phyloP scores from a whole-genome alignment of 2,113 vertebrate genomes.

The Garra rufa region DNA sequence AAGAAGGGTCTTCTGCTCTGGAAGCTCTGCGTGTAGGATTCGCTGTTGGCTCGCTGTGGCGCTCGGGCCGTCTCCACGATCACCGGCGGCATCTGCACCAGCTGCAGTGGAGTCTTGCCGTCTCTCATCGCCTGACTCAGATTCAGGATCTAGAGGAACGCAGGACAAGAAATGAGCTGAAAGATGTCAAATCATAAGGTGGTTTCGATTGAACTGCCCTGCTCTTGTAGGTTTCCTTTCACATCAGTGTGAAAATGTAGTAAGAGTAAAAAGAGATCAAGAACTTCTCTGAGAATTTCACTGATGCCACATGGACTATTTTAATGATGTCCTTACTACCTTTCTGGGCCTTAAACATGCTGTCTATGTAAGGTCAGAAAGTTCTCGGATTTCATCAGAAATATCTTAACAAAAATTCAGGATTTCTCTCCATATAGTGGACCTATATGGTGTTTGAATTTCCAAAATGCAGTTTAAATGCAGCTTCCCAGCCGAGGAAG shows the following conservation, averaged over 20 bases:
- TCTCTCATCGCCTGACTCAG: conserved; percentile 93
- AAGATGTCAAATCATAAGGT: not conserved
- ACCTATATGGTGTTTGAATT: too few relatives aligned
- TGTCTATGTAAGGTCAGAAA: too few relatives aligned
- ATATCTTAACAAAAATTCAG: too few relatives aligned
- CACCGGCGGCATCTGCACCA: conserved; percentile 96
- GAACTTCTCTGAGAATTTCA: not conserved
- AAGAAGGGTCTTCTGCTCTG: conserved; percentile 98
- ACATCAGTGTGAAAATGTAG: too few relatives aligned
- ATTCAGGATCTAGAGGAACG: conserved; percentile 88
- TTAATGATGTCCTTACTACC: too few relatives aligned
- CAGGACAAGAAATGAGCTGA: too few relatives aligned
- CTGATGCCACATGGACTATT: too few relatives aligned
- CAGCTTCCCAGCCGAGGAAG: too few relatives aligned
- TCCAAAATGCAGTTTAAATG: too few relatives aligned
- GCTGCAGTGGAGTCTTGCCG: conserved; percentile 90
- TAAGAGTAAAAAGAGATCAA: not conserved
- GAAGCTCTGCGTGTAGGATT: conserved; percentile 99
- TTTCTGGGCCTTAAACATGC: too few relatives aligned
- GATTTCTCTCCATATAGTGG: too few relatives aligned
- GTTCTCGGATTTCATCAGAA: too few relatives aligned
- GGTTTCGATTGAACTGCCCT: not conserved
- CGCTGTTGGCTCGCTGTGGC: conserved; percentile 88
- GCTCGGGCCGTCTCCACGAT: conserved; percentile 93
- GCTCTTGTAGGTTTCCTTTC: not conserved